These are phyloP conservation scores for Morpho achilles DNA, from an alignment of 2,888 invertebrate genomes.

Conservation along the genomic window DNA sequence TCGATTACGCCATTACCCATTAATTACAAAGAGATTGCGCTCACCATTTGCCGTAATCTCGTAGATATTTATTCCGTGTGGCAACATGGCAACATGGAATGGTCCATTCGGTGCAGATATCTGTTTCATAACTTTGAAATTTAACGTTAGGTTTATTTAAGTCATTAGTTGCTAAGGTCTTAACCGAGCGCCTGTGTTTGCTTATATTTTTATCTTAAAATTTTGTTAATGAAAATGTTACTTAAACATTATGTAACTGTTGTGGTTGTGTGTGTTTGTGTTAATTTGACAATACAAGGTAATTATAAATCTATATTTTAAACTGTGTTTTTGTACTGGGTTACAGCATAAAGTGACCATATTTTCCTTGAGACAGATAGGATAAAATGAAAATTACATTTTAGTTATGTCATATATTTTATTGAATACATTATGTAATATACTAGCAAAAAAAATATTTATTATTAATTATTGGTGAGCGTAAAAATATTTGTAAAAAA, in stretches of 20 bases:
- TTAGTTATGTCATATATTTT: too few species aligned
- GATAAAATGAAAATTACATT: too few species aligned
- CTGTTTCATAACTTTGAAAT: slow-evolving; percentile 8
- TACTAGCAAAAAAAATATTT: too few species aligned
- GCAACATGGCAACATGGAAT: slow-evolving; percentile 10
- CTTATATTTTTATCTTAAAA: neutral
- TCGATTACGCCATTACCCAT: neutral
- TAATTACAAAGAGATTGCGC: slow-evolving; percentile 2
- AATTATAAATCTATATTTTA: neutral
- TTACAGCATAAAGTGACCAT: too few species aligned
- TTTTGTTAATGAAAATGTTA: slow-evolving; percentile 6
- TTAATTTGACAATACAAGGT: slow-evolving; percentile 17
- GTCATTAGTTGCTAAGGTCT: slow-evolving; percentile 13
- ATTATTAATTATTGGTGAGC: too few species aligned
- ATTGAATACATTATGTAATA: too few species aligned
- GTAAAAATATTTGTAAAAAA: too few species aligned
- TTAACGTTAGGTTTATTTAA: slow-evolving; percentile 8
- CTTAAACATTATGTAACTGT: slow-evolving; percentile 3
- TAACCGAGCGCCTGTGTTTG: slow-evolving; percentile 17
- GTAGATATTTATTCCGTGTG: slow-evolving; percentile 7
- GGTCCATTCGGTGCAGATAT: slow-evolving; percentile 14
- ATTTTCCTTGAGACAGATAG: too few species aligned
- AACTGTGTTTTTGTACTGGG: too few species aligned
- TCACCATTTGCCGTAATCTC: slow-evolving; percentile 9
- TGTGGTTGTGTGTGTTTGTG: slow-evolving; percentile 9